Percentiles rank a stretch among this genome's conserved stretches.
These are phyloP conservation scores for Ranitomeya variabilis DNA, from an alignment of 2,113 vertebrate genomes.

Conservation along the genomic window DNA sequence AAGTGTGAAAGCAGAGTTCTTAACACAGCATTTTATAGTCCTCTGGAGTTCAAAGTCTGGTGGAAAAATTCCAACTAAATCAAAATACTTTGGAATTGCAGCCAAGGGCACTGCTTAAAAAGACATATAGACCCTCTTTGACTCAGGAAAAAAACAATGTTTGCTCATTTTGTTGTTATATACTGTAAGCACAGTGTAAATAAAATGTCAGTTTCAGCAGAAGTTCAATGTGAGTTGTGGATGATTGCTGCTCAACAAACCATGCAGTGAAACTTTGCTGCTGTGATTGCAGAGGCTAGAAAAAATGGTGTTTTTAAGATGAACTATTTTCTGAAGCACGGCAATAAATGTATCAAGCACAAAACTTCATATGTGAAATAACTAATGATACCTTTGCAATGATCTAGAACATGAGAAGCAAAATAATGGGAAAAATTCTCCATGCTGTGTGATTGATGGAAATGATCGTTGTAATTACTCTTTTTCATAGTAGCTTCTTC, in stretches of 20 bases:
- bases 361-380: background rate
- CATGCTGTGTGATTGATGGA: background rate
- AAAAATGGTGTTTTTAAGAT: background rate
- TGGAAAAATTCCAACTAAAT: slow-evolving; percentile 27
- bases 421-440: background rate
- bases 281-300: slow-evolving; percentile 25
- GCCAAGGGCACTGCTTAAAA: slow-evolving; percentile 44
- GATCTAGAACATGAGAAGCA: background rate
- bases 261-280: slow-evolving; percentile 44
- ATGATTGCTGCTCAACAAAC: slow-evolving; percentile 41
- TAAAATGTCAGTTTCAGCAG: slow-evolving; percentile 42
- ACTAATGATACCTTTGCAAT: background rate
- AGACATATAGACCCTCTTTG: slow-evolving; percentile 15
- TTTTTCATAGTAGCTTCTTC: background rate
- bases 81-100: slow-evolving; percentile 43
- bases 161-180: slow-evolving; percentile 44
- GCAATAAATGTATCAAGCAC: slow-evolving; percentile 2
- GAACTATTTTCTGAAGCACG: slow-evolving; percentile 3
- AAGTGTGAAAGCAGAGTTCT: background rate
- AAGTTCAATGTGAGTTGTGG: slow-evolving; percentile 39
- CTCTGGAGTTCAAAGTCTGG: slow-evolving; percentile 29
- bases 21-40: slow-evolving; percentile 15
- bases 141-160: slow-evolving; percentile 37
- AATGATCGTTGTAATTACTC: background rate
- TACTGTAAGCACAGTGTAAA: slow-evolving; percentile 41